A percentile compares a stretch with the other conserved stretches of the same genome.
Conservation (phyloP, 2,797 vertebrate species). For the Lithobates pipiens region DNA sequence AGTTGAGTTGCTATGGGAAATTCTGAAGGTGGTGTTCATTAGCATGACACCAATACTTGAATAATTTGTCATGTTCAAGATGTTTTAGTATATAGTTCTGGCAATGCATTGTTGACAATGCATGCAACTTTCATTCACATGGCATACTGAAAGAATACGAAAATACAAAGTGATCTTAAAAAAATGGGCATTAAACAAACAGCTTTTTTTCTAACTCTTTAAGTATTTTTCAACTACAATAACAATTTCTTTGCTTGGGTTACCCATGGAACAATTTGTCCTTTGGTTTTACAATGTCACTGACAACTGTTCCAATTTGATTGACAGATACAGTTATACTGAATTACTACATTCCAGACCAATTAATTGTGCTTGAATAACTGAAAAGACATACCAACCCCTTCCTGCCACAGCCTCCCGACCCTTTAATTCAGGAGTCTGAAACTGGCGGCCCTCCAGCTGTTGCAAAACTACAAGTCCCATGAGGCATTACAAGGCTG, state of each 20-base stretch:
- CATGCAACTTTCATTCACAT: constrained; percentile 28
- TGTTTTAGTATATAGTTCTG: constrained; percentile 28
- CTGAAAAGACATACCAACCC: too few species aligned
- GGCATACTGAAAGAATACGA: constrained; percentile 14
- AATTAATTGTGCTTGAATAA: too few species aligned
- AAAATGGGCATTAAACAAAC: background rate
- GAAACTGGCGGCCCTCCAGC: too few species aligned
- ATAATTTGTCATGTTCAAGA: constrained; percentile 15
- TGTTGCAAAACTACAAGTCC: too few species aligned
- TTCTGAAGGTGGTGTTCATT: constrained; percentile 52
- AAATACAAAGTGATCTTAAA: background rate
- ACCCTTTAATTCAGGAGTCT: too few species aligned
- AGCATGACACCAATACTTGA: constrained; percentile 24
- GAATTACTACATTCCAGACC: too few species aligned
- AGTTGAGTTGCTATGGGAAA: constrained; percentile 51
- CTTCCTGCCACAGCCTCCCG: too few species aligned
- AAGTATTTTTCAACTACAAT: background rate
- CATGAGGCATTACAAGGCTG: too few species aligned
- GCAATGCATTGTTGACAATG: constrained; percentile 30
- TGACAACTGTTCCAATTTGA: background rate
- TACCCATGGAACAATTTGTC: background rate
- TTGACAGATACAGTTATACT: background rate
- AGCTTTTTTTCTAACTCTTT: background rate
- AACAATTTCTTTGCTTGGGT: background rate
- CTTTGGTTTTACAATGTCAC: background rate